Evolutionary conservation across 2,797 vertebrate genomes (phyloP), one percentile per base, ranked within the genome.

Genomic region (Chelmon rostratus): DNA sequence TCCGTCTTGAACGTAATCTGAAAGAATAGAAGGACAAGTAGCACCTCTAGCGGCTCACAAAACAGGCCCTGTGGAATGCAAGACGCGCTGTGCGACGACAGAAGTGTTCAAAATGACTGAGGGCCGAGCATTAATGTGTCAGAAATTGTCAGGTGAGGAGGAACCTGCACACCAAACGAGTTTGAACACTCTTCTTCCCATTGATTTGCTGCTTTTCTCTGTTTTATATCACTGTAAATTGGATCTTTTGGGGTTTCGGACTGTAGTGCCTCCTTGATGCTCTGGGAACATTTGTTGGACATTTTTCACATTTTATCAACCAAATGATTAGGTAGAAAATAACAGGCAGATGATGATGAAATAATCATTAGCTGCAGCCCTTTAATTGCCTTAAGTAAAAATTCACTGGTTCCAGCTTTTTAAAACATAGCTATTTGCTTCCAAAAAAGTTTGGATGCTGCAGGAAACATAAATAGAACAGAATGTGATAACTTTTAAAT

Each of bases 31-130:
- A 54, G 50, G 44, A 77, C 75, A 50, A 49, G 82, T 44, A 49
- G 67, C 69, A 78, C 65, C 84, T 91, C 61, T 21, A 74, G 73
- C 8, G 3, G 54, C 68, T 44, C 75, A 76, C 53, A 64, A 40
- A 86, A 68, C 53, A 33, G 57, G 44, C 76, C 49, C 42, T 1
- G 63, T 42, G 75, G 64, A 78, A 72, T 76, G 56, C 58, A 52
- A 73, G 57, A 89, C 61, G 78, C 65, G 61, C 78, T 91, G 65
- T 6, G 76, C 76, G 86, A 82, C 84, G 71, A 83, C 54, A 66
- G 38, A 63, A 66, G 78, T 70, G 74, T 71, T 86, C 76, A 83
- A 82, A 86, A 77, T 42, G 67, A 67, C 69, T n/a, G 54, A 79
- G 23, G 62, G 12, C 31, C 57, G 52, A 46, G 23, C 66, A 85